Evolutionary conservation across 1,140 invertebrate species (phyloP).

Genomic region (Zaprionus taronus): DNA sequence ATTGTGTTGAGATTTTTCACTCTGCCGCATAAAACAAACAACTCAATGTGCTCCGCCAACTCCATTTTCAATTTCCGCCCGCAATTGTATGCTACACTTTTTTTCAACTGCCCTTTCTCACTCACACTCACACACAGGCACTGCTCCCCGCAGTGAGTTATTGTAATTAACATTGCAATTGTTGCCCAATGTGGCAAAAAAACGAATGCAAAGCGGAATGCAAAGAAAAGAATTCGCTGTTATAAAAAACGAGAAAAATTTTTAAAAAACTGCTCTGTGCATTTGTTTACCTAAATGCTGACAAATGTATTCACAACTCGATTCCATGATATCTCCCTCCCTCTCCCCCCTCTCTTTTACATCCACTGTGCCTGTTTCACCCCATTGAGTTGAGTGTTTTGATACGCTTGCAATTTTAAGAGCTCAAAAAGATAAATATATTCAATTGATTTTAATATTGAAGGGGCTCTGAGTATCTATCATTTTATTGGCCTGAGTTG

Average conservation of each 20-base stretch:
- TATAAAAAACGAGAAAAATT: not conserved
- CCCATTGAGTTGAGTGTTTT: not conserved
- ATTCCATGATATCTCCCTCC: constrained; percentile 12
- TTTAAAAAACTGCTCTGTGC: constrained; percentile 13
- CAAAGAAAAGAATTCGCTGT: not conserved
- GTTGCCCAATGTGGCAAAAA: constrained; percentile 25
- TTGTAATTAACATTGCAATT: constrained; percentile 55
- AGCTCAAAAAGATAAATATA: constrained; percentile 4
- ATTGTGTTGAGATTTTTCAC: constrained; percentile 76
- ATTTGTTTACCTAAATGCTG: constrained; percentile 45
- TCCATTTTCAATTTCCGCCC: constrained; percentile 63
- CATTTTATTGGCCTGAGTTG: not conserved
- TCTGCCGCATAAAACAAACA: constrained; percentile 63
- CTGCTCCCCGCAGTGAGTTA: constrained; percentile 41
- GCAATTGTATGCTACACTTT: constrained; percentile 50
- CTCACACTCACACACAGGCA: not conserved
- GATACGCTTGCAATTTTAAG: constrained; percentile 1
- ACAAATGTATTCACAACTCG: constrained; percentile 25
- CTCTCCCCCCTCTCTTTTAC: not conserved
- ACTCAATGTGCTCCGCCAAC: constrained; percentile 56
- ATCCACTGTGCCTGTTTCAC: not conserved
- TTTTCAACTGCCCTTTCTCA: constrained; percentile 33
- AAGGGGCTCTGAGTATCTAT: not conserved
- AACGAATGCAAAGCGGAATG: constrained; percentile 4
- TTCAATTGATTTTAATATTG: not conserved